Evolutionary conservation across 2,113 vertebrate genomes (phyloP).

Genomic region (Taurulus bubalis): DNA sequence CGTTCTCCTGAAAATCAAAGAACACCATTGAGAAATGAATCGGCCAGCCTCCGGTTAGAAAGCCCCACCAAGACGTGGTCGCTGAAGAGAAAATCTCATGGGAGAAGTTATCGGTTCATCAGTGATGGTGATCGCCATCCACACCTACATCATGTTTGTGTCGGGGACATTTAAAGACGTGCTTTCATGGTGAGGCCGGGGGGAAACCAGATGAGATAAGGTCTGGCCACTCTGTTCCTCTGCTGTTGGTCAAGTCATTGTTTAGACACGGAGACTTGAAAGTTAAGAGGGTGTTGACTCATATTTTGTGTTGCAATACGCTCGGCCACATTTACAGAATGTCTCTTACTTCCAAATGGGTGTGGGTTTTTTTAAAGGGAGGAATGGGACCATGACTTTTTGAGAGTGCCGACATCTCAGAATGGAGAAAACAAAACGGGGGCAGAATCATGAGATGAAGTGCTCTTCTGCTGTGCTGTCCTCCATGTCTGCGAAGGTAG

Average conservation of each 20-base stretch:
- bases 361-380: conserved; percentile 15
- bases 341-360: conserved; percentile 37
- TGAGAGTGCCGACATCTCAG: background rate
- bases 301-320: conserved; percentile 23
- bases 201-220: conserved; percentile 42
- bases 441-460: background rate
- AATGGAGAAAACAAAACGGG: background rate
- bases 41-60: background rate
- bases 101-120: conserved; percentile 30
- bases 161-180: conserved; percentile 30
- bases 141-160: conserved; percentile 51
- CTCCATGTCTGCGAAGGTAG: background rate
- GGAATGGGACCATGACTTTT: background rate
- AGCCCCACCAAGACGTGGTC: conserved; percentile 1
- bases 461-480: background rate
- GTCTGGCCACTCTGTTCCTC: background rate
- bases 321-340: conserved; percentile 14
- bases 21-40: conserved; percentile 45
- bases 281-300: conserved; percentile 37
- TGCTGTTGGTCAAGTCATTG: conserved; percentile 22
- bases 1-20: conserved; percentile 87
- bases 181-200: background rate
- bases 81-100: conserved; percentile 7
- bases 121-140: conserved; percentile 30
- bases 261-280: conserved; percentile 36